Evolutionary conservation across 2,113 vertebrate genomes (phyloP).

Genomic region (Baryphthengus martii): DNA sequence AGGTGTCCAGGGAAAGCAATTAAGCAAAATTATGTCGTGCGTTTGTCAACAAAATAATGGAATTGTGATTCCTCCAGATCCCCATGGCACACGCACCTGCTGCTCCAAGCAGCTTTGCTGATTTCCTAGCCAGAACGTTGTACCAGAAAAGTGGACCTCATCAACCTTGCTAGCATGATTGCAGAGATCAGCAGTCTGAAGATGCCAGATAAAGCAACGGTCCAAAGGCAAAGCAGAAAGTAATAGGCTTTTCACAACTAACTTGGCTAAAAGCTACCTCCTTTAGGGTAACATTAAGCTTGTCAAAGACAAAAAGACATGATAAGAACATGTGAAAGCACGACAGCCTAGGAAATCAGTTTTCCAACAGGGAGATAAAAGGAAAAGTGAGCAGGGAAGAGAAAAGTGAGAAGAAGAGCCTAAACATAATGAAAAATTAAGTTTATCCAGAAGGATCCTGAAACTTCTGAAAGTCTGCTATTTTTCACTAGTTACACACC

Average conservation of each 20-base stretch:
- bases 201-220: neutral
- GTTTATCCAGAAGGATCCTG: neutral
- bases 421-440: neutral
- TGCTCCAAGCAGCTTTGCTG: neutral
- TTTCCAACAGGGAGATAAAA: neutral
- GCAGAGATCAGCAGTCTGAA: neutral
- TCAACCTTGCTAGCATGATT: neutral
- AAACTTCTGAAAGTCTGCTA: neutral
- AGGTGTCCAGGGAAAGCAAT: neutral
- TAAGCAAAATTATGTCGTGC: neutral
- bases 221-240: neutral
- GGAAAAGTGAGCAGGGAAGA: neutral
- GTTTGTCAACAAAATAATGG: neutral
- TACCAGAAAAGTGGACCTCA: neutral
- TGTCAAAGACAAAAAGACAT: neutral
- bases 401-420: neutral
- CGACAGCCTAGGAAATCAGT: neutral
- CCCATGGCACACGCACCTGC: neutral
- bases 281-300: neutral
- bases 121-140: neutral
- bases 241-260: neutral
- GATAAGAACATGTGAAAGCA: neutral
- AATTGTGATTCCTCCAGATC: neutral
- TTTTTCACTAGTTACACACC: neutral
- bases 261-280: neutral